These are phyloP conservation scores for Jacana jacana DNA, from an alignment of 2,113 vertebrate species.

Conservation along the genomic window DNA sequence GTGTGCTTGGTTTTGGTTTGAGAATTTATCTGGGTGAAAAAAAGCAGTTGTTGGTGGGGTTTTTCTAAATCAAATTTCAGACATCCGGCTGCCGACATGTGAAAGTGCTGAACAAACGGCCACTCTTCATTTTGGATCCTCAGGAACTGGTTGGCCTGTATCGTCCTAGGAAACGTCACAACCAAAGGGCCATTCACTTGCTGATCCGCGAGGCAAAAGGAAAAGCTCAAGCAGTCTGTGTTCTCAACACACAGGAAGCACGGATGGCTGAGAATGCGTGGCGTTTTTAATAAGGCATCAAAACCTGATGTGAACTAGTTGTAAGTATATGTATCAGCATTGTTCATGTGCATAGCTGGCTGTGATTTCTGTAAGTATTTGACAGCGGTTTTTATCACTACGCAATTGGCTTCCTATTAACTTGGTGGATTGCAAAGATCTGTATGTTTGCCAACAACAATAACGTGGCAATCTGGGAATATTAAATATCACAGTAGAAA, in stretches of 20 bases:
- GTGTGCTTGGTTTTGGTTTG: not conserved
- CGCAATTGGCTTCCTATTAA: not conserved
- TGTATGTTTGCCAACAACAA: not conserved
- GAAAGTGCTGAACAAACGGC: not conserved
- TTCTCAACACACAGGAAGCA: not conserved
- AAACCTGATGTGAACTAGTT: not conserved
- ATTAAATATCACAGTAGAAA: not conserved
- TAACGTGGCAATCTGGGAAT: not conserved
- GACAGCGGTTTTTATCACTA: not conserved
- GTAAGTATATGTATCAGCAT: not conserved
- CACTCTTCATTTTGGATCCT: not conserved
- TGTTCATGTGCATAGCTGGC: not conserved
- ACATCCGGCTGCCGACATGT: not conserved
- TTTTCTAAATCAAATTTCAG: not conserved
- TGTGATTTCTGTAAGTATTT: not conserved
- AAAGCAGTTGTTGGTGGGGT: not conserved
- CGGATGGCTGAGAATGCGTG: not conserved
- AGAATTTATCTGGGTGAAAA: not conserved
- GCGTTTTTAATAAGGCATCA: not conserved
- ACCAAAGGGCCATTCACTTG: not conserved
- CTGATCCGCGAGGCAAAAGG: not conserved
- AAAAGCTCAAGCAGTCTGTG: not conserved
- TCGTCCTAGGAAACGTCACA: not conserved
- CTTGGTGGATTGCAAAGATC: not conserved
- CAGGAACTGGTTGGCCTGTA: not conserved